Conservation (phyloP, 2,888 invertebrate genomes). For the Crepidodera aurea region DNA sequence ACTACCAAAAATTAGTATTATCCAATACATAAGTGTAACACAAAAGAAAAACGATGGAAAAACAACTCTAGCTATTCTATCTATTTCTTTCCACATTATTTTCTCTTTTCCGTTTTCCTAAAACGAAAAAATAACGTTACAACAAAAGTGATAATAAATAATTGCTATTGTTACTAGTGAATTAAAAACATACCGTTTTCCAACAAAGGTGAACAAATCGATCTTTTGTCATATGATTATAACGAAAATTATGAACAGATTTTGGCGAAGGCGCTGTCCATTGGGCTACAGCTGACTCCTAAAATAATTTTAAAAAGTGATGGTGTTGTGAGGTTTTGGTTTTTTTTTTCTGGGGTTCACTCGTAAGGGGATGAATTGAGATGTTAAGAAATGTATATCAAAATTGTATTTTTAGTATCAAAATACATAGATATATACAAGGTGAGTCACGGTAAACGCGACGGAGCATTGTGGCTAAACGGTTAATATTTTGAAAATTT, state of each 20-base stretch:
- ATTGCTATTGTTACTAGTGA: not conserved
- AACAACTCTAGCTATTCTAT: constrained; percentile 76
- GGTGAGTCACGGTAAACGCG: too few relatives aligned
- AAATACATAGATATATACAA: too few relatives aligned
- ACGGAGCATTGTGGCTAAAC: too few relatives aligned
- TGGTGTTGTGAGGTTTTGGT: too few relatives aligned
- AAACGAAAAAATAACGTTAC: constrained; percentile 40
- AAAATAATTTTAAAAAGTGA: constrained; percentile 31
- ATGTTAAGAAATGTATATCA: too few relatives aligned
- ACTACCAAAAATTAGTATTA: constrained; percentile 69
- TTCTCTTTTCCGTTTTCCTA: constrained; percentile 73
- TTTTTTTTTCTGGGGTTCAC: too few relatives aligned
- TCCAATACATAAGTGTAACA: constrained; percentile 82
- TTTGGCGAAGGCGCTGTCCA: constrained; percentile 47
- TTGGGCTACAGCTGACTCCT: constrained; percentile 51
- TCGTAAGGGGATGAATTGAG: too few relatives aligned
- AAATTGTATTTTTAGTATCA: too few relatives aligned
- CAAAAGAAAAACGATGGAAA: constrained; percentile 82
- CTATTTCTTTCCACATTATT: constrained; percentile 82
- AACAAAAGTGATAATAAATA: not conserved
- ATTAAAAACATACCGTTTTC: constrained; percentile 49
- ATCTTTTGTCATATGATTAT: constrained; percentile 32
- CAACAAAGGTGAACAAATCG: constrained; percentile 49
- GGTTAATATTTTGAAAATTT: too few relatives aligned
- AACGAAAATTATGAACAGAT: constrained; percentile 34